Conservation (phyloP, 2,888 invertebrate species). For the Shargacucullia verbasci region DNA sequence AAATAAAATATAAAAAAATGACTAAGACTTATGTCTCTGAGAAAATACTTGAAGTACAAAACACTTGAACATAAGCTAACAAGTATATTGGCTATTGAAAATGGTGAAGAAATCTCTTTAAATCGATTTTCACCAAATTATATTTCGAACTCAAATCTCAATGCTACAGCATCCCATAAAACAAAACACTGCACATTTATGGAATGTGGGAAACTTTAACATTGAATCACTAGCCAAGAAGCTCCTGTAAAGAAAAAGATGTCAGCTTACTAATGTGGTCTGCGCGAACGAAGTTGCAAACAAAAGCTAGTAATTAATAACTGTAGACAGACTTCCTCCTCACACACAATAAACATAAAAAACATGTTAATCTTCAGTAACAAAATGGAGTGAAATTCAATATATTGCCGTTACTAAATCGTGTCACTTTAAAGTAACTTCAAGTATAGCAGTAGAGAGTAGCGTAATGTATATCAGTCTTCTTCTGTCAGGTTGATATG, state of each 20-base stretch:
- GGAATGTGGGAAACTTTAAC: conserved; percentile 15
- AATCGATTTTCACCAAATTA: too few relatives aligned
- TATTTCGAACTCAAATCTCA: too few relatives aligned
- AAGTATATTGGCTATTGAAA: too few relatives aligned
- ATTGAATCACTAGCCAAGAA: conserved; percentile 31
- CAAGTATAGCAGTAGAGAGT: conserved; percentile 10
- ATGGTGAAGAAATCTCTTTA: too few relatives aligned
- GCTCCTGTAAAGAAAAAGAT: conserved; percentile 41
- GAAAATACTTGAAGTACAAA: too few relatives aligned
- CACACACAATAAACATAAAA: conserved; percentile 52
- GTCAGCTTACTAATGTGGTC: conserved; percentile 49
- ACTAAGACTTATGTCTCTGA: too few relatives aligned
- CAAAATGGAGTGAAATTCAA: conserved; percentile 51
- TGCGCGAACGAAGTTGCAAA: conserved; percentile 38
- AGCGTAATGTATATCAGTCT: conserved; percentile 10
- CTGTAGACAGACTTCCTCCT: conserved; percentile 48
- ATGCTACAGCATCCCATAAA: too few relatives aligned
- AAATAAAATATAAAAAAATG: too few relatives aligned
- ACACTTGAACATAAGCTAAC: too few relatives aligned
- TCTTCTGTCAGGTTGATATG: not conserved
- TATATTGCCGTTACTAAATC: conserved; percentile 47
- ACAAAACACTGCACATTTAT: too few relatives aligned
- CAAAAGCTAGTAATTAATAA: conserved; percentile 54
- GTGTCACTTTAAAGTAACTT: conserved; percentile 34
- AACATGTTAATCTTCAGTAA: conserved; percentile 38